These are phyloP conservation scores for Saguinus midas DNA, from an alignment of 2,113 vertebrate genomes.

Conservation along the genomic window DNA sequence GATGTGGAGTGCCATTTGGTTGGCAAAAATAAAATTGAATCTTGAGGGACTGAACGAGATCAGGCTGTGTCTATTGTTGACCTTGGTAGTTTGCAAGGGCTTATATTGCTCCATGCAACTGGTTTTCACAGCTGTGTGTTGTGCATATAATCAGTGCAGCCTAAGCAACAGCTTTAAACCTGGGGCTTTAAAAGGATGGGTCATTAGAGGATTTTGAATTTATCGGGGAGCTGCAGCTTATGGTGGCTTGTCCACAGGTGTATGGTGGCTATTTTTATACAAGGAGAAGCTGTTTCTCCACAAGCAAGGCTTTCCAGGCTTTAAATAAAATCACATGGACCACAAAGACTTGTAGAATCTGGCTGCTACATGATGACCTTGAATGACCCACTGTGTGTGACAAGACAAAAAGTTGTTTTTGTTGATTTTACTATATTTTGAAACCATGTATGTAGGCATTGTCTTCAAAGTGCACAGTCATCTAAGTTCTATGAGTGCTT, in stretches of 20 bases:
- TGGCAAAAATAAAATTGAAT: neutral
- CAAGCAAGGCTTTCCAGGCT: neutral
- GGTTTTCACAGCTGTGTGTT: neutral
- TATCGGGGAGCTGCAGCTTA: neutral
- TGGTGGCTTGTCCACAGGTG: neutral
- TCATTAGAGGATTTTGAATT: neutral
- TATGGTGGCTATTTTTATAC: constrained; percentile 2
- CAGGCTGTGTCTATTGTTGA: neutral
- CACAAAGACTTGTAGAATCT: neutral
- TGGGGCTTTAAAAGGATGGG: neutral
- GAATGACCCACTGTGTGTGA: neutral
- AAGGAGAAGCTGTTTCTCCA: neutral
- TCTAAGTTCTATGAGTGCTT: neutral
- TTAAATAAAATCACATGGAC: neutral
- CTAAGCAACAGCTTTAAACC: neutral
- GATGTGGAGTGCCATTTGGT: neutral
- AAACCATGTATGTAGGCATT: neutral
- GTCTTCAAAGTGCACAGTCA: neutral
- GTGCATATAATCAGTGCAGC: neutral
- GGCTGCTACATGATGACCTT: neutral
- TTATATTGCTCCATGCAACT: neutral
- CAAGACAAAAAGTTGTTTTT: neutral
- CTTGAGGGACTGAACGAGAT: neutral
- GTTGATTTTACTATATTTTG: neutral
- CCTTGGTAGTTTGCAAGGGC: neutral